A percentile compares a stretch with the other conserved stretches of the same genome.
phyloP scores from a whole-genome alignment of 1,140 invertebrate genomes.

The Zaprionus ornatus region DNA sequence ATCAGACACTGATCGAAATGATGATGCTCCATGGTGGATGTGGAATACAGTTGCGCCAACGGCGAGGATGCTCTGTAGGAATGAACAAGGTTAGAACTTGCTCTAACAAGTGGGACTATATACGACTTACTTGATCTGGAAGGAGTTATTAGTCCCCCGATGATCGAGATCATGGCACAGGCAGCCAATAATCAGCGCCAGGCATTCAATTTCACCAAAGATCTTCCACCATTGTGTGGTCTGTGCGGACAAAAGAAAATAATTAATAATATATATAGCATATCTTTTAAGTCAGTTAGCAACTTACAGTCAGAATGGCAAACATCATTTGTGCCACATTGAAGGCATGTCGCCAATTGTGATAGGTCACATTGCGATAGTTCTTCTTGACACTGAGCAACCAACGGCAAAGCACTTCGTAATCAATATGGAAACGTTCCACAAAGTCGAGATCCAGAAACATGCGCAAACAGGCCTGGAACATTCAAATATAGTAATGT shows the following conservation, averaged over 20 bases:
- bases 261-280: not conserved
- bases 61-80: conserved; percentile 92
- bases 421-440: conserved; percentile 95
- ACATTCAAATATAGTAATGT: conserved; percentile 29
- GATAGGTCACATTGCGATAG: conserved; percentile 97
- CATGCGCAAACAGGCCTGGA: conserved; percentile 93
- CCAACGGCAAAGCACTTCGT: conserved; percentile 95
- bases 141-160: conserved; percentile 98
- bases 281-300: not conserved
- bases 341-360: conserved; percentile 98
- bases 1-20: conserved; percentile 99
- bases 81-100: not conserved
- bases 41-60: conserved; percentile 96
- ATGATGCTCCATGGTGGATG: conserved; percentile 98
- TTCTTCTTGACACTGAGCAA: conserved; percentile 98
- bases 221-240: conserved; percentile 96
- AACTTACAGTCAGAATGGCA: conserved; percentile 93
- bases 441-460: conserved; percentile 96
- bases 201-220: conserved; percentile 95
- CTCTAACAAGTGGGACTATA: too few relatives aligned
- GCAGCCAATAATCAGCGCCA: conserved; percentile 97
- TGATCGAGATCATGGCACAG: conserved; percentile 98
- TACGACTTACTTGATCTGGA: conserved; percentile 99
- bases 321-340: conserved; percentile 99
- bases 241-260: conserved; percentile 84